Conservation (phyloP, 2,113 vertebrate species). For the Thamnaconus septentrionalis region DNA sequence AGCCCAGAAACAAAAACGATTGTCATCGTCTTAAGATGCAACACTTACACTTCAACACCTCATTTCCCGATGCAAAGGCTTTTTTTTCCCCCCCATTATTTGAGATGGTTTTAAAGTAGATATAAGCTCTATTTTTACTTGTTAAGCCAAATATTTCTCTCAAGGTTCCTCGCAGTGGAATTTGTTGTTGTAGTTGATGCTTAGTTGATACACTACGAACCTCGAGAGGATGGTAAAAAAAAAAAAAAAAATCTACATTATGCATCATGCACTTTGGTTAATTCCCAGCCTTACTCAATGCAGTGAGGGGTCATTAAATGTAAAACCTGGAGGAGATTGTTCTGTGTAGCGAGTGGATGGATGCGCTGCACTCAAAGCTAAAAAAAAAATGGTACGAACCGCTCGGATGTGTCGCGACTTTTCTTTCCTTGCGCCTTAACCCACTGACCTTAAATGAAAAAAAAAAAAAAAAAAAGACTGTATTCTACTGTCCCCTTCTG, state of each 20-base stretch:
- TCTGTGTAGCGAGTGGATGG: constrained; percentile 23
- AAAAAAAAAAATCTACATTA: constrained; percentile 23
- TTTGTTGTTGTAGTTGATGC: neutral
- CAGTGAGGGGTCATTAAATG: constrained; percentile 29
- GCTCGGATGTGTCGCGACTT: neutral
- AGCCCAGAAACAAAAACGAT: too few species aligned
- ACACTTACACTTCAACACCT: too few species aligned
- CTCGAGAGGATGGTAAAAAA: neutral
- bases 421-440: constrained; percentile 58
- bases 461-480: constrained; percentile 20
- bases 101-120: too few species aligned
- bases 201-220: neutral
- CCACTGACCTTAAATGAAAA: constrained; percentile 48
- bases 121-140: too few species aligned
- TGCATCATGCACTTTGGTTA: constrained; percentile 69
- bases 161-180: neutral
- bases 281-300: constrained; percentile 43
- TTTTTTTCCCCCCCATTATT: too few species aligned
- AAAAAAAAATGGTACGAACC: constrained; percentile 40
- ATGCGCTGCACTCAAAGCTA: constrained; percentile 39
- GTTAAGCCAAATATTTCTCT: too few species aligned
- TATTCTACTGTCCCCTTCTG: constrained; percentile 7
- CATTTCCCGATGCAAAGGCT: too few species aligned
- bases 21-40: too few species aligned
- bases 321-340: constrained; percentile 9